Evolutionary conservation across 2,113 vertebrate genomes (phyloP), one percentile per base, ranked within the genome.

Genomic region (Platysternon megacephalum): DNA sequence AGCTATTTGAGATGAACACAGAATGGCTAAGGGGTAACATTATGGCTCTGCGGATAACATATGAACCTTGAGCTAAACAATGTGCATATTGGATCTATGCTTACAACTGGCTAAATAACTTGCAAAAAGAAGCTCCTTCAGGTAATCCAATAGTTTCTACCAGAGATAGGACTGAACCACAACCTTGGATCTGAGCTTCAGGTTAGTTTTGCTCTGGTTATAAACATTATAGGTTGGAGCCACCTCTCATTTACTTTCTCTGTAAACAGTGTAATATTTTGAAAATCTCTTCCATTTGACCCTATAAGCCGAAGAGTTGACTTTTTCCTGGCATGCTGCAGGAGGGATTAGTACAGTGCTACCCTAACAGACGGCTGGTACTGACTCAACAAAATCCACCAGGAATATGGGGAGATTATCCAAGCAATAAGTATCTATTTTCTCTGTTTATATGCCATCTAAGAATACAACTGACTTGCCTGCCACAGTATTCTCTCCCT

Each of bases 331-430:
- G 35, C 61, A n/a, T 68, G 11, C 11, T 56, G 12, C 24, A 24
- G 53, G 42, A 16, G 4, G 46, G 53, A 46, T 55, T 6, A 24
- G 72, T 46, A 78, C 13, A 78, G 52, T 13, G 72, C 39, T 88
- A 19, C 74, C 84, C 5, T 0, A 0, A 42, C 19, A 11, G 56
- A 42, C 39, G 46, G 26, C 87, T 84, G 55, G 72, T 68, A 3
- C 35, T 39, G 42, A 14, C 4, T 3, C 16, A 42, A 46, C 42
- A 74, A 79, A 86, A 88, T 87, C 21, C 51, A 35, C 5, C 4
- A 26, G 32, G n/a, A 42, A 29, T 61, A 4, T n/a, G 35, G 24
- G 21, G 72, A 44, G 42, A 55, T 29, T 11, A 83, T 5, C 39
- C 44, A 35, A 61, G n/a, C 53, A 81, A 28, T 49, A 78, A 46